phyloP scores from a whole-genome alignment of 2,113 vertebrate genomes.

The Aegithalos caudatus region DNA sequence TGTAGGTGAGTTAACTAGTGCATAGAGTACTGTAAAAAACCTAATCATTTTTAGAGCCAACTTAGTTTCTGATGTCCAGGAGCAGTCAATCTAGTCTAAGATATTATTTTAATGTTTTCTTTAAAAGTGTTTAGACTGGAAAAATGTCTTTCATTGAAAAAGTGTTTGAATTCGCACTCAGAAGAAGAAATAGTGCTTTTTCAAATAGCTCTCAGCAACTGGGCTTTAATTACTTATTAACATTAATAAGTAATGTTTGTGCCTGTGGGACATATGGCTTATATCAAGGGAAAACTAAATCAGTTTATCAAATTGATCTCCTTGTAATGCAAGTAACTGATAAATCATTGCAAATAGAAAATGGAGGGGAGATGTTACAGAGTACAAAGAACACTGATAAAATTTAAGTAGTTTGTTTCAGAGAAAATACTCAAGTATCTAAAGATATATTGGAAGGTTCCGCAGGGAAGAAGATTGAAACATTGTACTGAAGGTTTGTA shows the following conservation, averaged over 20 bases:
- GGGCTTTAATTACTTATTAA: not conserved
- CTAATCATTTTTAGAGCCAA: not conserved
- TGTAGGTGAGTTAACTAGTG: not conserved
- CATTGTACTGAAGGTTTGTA: not conserved
- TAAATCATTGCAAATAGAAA: not conserved
- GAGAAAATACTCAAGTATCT: not conserved
- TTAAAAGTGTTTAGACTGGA: not conserved
- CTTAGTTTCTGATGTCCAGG: not conserved
- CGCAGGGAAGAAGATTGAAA: not conserved
- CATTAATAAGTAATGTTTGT: not conserved
- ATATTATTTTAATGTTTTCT: not conserved
- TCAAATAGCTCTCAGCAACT: not conserved
- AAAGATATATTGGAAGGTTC: not conserved
- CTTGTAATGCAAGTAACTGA: not conserved
- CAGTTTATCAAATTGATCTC: not conserved
- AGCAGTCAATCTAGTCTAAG: not conserved
- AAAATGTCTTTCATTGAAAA: not conserved
- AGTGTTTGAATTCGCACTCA: not conserved
- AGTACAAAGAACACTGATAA: not conserved
- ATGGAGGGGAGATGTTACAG: not conserved
- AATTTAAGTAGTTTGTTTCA: not conserved
- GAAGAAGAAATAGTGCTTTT: not conserved
- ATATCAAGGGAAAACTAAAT: not conserved
- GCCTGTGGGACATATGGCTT: not conserved
- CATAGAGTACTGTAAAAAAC: not conserved